Evolutionary conservation across 2,888 invertebrate genomes (phyloP).

Genomic region (Archaeoteleia sp.): DNA sequence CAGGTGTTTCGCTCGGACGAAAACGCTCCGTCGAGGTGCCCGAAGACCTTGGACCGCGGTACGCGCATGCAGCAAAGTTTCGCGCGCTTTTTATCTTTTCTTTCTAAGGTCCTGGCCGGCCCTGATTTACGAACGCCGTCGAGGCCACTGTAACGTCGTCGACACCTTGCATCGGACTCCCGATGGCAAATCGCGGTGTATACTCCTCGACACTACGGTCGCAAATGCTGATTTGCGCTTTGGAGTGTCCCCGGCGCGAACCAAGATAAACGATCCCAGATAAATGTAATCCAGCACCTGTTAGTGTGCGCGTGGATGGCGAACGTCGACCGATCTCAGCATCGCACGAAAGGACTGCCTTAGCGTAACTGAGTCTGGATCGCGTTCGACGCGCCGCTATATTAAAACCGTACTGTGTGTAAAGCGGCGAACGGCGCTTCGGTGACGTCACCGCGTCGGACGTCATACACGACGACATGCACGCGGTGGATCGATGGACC

Average conservation of each 20-base stretch:
- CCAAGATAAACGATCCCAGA: no score
- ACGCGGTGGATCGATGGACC: slow-evolving; percentile 66
- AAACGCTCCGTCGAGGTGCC: slow-evolving; percentile 64
- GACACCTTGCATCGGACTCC: slow-evolving; percentile 14
- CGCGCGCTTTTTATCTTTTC: slow-evolving; percentile 1
- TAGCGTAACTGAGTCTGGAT: slow-evolving; percentile 73
- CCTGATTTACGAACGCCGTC: no score
- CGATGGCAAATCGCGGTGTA: no score
- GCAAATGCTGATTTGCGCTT: no score
- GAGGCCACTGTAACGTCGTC: slow-evolving; percentile 8
- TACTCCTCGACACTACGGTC: no score
- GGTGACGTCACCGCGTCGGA: slow-evolving; percentile 64
- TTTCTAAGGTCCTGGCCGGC: not conserved
- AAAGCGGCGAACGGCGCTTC: slow-evolving; percentile 71
- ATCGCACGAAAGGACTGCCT: slow-evolving; percentile 71
- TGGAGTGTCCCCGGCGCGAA: no score
- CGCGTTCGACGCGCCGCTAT: slow-evolving; percentile 71
- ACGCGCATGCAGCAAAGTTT: slow-evolving; percentile 67
- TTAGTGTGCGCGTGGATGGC: slow-evolving; percentile 17
- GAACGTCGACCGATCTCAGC: slow-evolving; percentile 49
- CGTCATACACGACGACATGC: slow-evolving; percentile 65
- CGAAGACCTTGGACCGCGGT: slow-evolving; percentile 64
- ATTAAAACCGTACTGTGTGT: slow-evolving; percentile 74
- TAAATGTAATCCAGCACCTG: slow-evolving; percentile 6
- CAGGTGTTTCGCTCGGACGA: slow-evolving; percentile 58